phyloP scores from a whole-genome alignment of 2,888 invertebrate species.

The Galerucella nymphaeae region DNA sequence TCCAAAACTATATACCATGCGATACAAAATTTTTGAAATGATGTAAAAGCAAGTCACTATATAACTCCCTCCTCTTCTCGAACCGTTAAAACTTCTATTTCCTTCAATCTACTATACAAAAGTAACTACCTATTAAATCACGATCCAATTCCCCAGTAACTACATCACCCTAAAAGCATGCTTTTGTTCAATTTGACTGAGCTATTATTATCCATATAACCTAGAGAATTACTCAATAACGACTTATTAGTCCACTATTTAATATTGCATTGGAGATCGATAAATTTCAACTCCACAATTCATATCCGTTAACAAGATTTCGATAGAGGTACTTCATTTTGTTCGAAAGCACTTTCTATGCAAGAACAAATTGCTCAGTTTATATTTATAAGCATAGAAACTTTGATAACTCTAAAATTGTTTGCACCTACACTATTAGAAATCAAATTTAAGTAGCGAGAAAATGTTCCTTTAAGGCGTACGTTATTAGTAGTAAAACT shows the following conservation, averaged over 20 bases:
- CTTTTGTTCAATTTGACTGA: too few species aligned
- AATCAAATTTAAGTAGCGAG: not conserved
- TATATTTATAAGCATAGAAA: not conserved
- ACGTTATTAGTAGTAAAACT: not conserved
- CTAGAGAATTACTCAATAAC: not conserved
- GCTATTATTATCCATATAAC: not conserved
- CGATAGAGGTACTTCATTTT: conserved; percentile 18
- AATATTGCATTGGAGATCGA: not conserved
- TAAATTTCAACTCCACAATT: not conserved
- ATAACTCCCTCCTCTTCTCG: too few species aligned
- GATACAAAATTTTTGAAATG: too few species aligned
- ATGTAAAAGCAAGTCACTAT: too few species aligned
- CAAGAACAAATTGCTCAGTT: conserved; percentile 9
- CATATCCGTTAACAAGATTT: conserved; percentile 22
- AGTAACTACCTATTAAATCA: too few species aligned
- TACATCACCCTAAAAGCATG: too few species aligned
- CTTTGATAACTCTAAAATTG: not conserved
- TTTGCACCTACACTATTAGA: not conserved
- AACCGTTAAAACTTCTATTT: too few species aligned
- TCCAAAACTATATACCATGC: too few species aligned
- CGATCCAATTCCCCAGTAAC: too few species aligned
- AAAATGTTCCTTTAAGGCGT: conserved; percentile 1
- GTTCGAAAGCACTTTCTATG: conserved; percentile 21
- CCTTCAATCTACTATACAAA: too few species aligned
- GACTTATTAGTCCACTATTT: not conserved